phyloP scores from a whole-genome alignment of 64 coral and sea anemone species.

The Montipora foliosa region DNA sequence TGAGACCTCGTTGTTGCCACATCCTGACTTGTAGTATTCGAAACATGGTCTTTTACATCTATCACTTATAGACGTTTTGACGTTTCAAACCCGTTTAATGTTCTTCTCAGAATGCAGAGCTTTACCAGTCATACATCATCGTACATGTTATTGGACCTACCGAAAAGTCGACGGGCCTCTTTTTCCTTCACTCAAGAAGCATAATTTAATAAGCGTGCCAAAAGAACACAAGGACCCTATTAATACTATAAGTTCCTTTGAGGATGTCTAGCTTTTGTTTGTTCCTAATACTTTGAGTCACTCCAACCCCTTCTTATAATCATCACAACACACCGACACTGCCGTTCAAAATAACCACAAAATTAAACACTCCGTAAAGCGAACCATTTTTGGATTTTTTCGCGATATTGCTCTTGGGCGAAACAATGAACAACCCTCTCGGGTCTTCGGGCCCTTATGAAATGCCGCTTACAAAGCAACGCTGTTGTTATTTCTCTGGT shows the following conservation, averaged over 20 bases:
- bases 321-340: not conserved
- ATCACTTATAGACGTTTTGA: not conserved
- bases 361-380: not conserved
- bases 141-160: constrained; percentile 13
- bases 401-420: not conserved
- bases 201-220: constrained; percentile 54
- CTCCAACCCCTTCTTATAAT: constrained; percentile 30
- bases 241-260: constrained; percentile 22
- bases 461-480: not conserved
- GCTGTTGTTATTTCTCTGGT: not conserved
- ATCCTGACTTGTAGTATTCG: not conserved
- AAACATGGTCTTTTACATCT: not conserved
- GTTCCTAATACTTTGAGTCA: not conserved
- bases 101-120: not conserved
- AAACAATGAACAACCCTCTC: not conserved
- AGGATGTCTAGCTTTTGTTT: constrained; percentile 35
- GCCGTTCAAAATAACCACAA: not conserved
- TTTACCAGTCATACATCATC: not conserved
- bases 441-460: not conserved
- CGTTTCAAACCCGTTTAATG: not conserved
- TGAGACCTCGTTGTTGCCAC: not conserved
- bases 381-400: not conserved
- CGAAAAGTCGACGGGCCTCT: not conserved
- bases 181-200: constrained; percentile 30
- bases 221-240: constrained; percentile 39